Evolutionary conservation across 2,797 vertebrate species (phyloP).

Genomic region (Salmo trutta): DNA sequence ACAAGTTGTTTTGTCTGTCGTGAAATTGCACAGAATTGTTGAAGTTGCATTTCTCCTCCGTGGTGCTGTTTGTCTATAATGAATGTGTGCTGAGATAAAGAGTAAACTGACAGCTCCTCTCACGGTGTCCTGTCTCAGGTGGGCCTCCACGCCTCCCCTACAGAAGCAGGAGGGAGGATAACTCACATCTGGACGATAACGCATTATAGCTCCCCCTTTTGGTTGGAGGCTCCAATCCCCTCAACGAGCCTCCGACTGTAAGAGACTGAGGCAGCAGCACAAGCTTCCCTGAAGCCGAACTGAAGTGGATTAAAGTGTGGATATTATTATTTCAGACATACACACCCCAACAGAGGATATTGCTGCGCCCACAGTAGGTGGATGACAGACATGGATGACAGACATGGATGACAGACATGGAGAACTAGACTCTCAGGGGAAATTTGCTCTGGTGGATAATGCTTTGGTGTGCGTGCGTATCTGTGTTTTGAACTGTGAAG

Average conservation of each 20-base stretch:
- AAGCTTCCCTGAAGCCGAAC: constrained; percentile 13
- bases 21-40: constrained; percentile 26
- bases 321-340: neutral
- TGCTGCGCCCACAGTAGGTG: constrained; percentile 21
- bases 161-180: constrained; percentile 44
- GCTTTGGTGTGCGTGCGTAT: neutral
- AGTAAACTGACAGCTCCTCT: constrained; percentile 24
- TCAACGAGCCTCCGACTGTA: constrained; percentile 4
- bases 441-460: constrained; percentile 20
- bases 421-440: constrained; percentile 49
- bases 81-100: neutral
- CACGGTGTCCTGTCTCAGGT: constrained; percentile 51
- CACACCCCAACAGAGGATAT: constrained; percentile 1
- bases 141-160: constrained; percentile 50
- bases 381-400: constrained; percentile 36
- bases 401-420: constrained; percentile 34
- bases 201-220: constrained; percentile 58
- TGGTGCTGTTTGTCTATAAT: neutral
- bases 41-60: constrained; percentile 34
- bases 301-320: constrained; percentile 32
- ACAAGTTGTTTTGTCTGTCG: constrained; percentile 15
- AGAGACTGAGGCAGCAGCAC: constrained; percentile 16
- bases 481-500: neutral
- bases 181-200: constrained; percentile 43
- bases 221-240: constrained; percentile 9